Conservation (phyloP, 2,888 invertebrate genomes). For the Caenorhabditis sp. region DNA sequence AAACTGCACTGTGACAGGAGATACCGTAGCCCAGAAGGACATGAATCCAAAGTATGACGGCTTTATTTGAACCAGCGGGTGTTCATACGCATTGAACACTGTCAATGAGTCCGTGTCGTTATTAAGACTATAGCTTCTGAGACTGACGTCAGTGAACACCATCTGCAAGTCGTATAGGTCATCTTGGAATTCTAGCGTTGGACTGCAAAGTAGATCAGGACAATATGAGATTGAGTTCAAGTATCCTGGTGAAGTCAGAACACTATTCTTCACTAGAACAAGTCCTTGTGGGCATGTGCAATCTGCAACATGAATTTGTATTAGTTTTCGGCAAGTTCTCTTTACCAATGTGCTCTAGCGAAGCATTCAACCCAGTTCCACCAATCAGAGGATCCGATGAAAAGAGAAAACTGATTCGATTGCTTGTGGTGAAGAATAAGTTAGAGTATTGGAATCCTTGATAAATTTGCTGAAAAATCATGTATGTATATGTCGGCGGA, state of each 20-base stretch:
- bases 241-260: slow-evolving; percentile 55
- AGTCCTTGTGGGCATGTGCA: slow-evolving; percentile 28
- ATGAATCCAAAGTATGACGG: slow-evolving; percentile 27
- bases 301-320: slow-evolving; percentile 20
- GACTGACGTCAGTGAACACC: slow-evolving; percentile 23
- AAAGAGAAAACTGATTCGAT: slow-evolving; percentile 27
- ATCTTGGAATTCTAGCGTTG: slow-evolving; percentile 40
- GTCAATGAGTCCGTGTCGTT: slow-evolving; percentile 39
- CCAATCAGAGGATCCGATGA: slow-evolving; percentile 45
- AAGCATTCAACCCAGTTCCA: slow-evolving; percentile 41
- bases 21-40: slow-evolving; percentile 42
- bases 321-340: not conserved
- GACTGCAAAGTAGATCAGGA: slow-evolving; percentile 25
- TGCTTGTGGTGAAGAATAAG: slow-evolving; percentile 39
- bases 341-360: slow-evolving; percentile 51
- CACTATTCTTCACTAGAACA: slow-evolving; percentile 17
- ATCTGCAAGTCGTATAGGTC: slow-evolving; percentile 37
- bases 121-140: slow-evolving; percentile 30
- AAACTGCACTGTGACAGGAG: slow-evolving; percentile 41
- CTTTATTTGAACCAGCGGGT: slow-evolving; percentile 7
- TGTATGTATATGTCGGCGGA: no score
- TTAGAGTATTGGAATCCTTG: slow-evolving; percentile 57
- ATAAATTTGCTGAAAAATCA: slow-evolving; percentile 50
- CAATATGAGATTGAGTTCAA: slow-evolving; percentile 46
- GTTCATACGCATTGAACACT: slow-evolving; percentile 33